phyloP scores from a whole-genome alignment of 92 coral and sea anemone genomes.

The Actinostola sp. region DNA sequence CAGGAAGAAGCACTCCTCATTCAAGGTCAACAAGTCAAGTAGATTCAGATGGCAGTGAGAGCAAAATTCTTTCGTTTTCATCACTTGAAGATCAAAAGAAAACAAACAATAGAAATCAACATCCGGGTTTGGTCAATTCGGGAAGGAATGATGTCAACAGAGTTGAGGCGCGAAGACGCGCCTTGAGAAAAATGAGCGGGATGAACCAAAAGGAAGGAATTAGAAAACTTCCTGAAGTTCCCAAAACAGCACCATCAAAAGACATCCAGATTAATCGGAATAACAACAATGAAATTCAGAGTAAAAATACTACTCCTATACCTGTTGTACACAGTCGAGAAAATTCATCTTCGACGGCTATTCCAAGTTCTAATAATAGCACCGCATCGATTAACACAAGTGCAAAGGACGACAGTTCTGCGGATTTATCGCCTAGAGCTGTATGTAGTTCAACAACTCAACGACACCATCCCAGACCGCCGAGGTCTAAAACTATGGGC shows the following conservation, averaged over 20 bases:
- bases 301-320: neutral
- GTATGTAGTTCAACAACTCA: constrained; percentile 1
- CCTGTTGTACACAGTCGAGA: constrained; percentile 14
- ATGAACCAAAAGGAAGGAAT: constrained; percentile 13
- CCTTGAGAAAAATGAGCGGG: constrained; percentile 24
- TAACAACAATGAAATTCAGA: neutral
- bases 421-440: neutral
- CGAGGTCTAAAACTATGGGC: constrained; percentile 13
- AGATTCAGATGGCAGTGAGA: neutral
- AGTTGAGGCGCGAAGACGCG: constrained; percentile 24
- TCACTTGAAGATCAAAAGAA: neutral
- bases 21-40: neutral
- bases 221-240: constrained; percentile 1
- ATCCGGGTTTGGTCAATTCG: constrained; percentile 1
- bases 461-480: neutral
- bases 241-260: neutral
- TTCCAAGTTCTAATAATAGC: constrained; percentile 29
- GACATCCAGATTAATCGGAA: neutral
- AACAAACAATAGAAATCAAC: neutral
- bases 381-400: constrained; percentile 2
- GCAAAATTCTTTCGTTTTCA: neutral
- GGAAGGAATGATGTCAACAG: constrained; percentile 8
- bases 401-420: constrained; percentile 22
- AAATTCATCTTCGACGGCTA: constrained; percentile 36
- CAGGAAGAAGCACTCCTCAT: neutral